Base-by-base conservation (phyloP, 2,888 invertebrate genomes). In the Aleiodes leptofemur region DNA sequence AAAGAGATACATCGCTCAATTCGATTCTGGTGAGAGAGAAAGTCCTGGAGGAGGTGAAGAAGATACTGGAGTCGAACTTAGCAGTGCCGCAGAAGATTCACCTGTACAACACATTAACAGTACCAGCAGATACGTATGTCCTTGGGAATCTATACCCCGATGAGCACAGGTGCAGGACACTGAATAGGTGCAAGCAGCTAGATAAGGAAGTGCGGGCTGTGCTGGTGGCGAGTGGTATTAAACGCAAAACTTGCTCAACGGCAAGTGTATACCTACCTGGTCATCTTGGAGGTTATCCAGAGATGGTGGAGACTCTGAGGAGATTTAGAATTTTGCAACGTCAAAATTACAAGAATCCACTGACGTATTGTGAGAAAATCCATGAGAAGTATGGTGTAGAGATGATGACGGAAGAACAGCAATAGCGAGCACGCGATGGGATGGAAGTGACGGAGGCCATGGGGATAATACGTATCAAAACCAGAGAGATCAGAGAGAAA, bases 191-290 rank as follows among this genome's bases (percentile, higher is more conserved):
- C n/a, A 23, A 71, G 38, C 76, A 77, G 13, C 3, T 78, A 23
- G 79, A 80, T 59, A 75, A 72, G 9, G 64, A 71, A 13, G 38
- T 80, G 6, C 14, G 80, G 4, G 72, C 72, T 29, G 50, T 73
- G 0, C 53, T 73, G 0, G 66, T 74, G 8, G 55, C 11, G 11
- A 6, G 11, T 0, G 8, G 55, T 3, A 3, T 50, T 8, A 57
- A 34, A 9, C 31, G 13, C 0, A 9, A 8, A 34, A 38, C 72
- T 1, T 43, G 9, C 2, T 59, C 57, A 13, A 31, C 31, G 43
- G 76, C 43, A 3, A 11, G 50, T 16, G 29, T 51, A 8, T 69
- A 72, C 23, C 7, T 72, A 4, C 23, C 57, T 5, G 53, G 51
- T n/a, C 7, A 13, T 9, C 7, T 13, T 8, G 59, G 48, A 3